Conservation (phyloP, 2,113 vertebrate genomes). For the Leptobrachium ailaonicum region DNA sequence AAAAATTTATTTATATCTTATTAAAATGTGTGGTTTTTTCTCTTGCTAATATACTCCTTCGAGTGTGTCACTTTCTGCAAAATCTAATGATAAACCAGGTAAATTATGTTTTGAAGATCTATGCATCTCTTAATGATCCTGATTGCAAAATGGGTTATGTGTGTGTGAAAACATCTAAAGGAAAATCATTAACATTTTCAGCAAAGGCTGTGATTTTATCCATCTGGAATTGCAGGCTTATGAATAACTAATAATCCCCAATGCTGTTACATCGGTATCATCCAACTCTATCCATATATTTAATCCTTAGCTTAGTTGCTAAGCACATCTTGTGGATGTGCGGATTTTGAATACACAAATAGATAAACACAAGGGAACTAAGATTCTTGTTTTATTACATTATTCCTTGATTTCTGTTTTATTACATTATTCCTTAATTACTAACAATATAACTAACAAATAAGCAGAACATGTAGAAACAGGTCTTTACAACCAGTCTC, state of each 20-base stretch:
- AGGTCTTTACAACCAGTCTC: too few species aligned
- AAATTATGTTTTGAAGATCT: too few species aligned
- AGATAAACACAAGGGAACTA: conserved; percentile 25
- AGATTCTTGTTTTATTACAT: too few species aligned
- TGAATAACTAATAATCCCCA: conserved; percentile 30
- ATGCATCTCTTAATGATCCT: neutral
- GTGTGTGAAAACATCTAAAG: neutral
- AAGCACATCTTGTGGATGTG: neutral
- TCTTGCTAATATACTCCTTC: too few species aligned
- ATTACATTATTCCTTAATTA: too few species aligned
- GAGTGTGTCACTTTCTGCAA: too few species aligned
- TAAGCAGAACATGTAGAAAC: too few species aligned
- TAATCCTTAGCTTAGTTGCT: conserved; percentile 31
- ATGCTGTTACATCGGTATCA: conserved; percentile 20
- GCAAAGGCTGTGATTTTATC: conserved; percentile 14
- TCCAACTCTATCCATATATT: conserved; percentile 36
- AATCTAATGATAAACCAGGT: too few species aligned
- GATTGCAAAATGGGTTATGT: neutral
- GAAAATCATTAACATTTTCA: conserved; percentile 1
- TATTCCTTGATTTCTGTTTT: too few species aligned
- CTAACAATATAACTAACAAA: too few species aligned
- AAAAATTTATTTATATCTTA: too few species aligned
- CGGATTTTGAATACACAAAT: conserved; percentile 5
- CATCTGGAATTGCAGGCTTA: conserved; percentile 26
- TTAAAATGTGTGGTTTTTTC: too few species aligned